Evolutionary conservation across 2,797 vertebrate genomes (phyloP).

Genomic region (Sebastes taczanowskii): DNA sequence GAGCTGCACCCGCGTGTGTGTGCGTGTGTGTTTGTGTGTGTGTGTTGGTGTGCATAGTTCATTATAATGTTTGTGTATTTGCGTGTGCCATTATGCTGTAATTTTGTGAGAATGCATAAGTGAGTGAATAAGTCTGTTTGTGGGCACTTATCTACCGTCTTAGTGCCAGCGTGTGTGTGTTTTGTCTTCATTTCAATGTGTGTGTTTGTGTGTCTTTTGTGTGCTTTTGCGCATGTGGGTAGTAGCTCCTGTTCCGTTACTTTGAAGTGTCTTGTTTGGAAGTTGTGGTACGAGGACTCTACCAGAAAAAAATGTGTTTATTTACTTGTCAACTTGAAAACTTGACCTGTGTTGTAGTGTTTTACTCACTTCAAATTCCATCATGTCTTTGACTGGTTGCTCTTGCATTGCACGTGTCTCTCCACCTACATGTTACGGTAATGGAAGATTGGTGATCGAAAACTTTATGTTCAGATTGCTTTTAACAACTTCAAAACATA

Average conservation of each 20-base stretch:
- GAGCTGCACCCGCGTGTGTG: conserved; percentile 32
- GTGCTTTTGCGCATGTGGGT: not conserved
- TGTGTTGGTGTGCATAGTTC: conserved; percentile 18
- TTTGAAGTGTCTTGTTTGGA: conserved; percentile 61
- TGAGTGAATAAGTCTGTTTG: conserved; percentile 34
- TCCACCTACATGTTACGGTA: not conserved
- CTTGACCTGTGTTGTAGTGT: not conserved
- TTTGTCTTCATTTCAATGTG: not conserved
- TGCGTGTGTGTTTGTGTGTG: not conserved
- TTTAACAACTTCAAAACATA: not conserved
- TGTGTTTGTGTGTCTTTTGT: not conserved
- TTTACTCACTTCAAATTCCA: not conserved
- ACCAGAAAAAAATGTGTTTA: not conserved
- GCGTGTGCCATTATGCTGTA: conserved; percentile 32
- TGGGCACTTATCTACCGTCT: conserved; percentile 19
- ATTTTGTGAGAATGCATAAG: conserved; percentile 47
- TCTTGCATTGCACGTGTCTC: not conserved
- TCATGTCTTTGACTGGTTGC: not conserved
- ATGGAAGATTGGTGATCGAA: not conserved
- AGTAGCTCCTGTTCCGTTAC: conserved; percentile 16
- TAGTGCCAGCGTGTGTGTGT: not conserved
- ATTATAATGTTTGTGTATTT: conserved; percentile 35
- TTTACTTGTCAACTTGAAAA: not conserved
- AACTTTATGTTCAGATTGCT: no score
- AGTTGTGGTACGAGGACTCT: conserved; percentile 26